Evolutionary conservation across 2,113 vertebrate genomes (phyloP), one percentile per base, ranked within the genome.

Genomic region (Meriones unguiculatus): DNA sequence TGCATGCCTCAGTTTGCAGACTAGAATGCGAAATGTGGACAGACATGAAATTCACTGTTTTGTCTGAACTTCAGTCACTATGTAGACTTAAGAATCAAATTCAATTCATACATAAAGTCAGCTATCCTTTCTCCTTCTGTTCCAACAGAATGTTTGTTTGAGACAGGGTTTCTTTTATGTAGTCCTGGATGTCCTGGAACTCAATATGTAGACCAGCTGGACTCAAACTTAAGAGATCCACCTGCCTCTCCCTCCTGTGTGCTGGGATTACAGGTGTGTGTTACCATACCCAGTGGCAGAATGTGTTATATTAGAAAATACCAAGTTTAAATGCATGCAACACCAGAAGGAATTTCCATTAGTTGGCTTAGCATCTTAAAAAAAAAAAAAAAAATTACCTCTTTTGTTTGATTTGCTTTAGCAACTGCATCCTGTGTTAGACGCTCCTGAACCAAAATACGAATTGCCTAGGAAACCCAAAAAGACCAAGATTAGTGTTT

Each of bases 401-500:
- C 99, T 98, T 98, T 99, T 7, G 98, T 98, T 96, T 99, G 99
- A 97, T 98, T 99, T 97, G 99, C 99, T 98, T 99, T 99, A 22
- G 99, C 95, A 65, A 99, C 98, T 93, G 99, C 99, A 2, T 99
- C 99, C 97, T 99, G 99, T 0, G 99, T 99, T 97, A 99, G 97
- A 67, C 99, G 99, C 75, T 99, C 99, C 95, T 99, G 99, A 89
- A 99, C 99, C 97, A 99, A 98, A 95, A 99, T 99, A 22, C 99
- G 99, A 97, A 99, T 99, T 24, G 99, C 99, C 99, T 99, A 88
- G 85, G 81, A 82, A 96, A 93, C 57, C 59, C 69, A 97, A 85
- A 97, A 95, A 91, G 12, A 91, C 14, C 69, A 75, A 30, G 86
- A 85, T 96, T 92, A 96, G 32, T 87, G 75, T 95, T 93, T 59